Evolutionary conservation across 1,140 invertebrate species (phyloP).

Genomic region (Brachionus plicatilis): DNA sequence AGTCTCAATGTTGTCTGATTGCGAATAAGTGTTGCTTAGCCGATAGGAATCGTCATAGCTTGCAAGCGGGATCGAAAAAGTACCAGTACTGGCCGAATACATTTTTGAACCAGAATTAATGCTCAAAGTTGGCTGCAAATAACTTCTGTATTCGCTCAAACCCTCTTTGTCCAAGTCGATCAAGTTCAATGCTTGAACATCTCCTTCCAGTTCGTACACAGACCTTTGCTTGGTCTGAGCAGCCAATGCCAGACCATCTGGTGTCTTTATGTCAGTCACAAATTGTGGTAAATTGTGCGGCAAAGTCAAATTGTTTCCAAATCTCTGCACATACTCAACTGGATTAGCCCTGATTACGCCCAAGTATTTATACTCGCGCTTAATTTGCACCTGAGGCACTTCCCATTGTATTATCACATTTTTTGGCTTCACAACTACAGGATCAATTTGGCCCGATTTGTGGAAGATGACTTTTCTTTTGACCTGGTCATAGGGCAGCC

Average conservation of each 20-base stretch:
- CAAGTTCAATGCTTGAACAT: constrained; percentile 21
- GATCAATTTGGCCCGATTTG: not conserved
- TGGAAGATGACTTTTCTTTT: constrained; percentile 38
- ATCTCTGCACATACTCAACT: constrained; percentile 26
- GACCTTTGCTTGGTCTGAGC: not conserved
- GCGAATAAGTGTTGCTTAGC: not conserved
- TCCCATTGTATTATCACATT: constrained; percentile 41
- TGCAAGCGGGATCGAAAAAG: not conserved
- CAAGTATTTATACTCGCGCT: constrained; percentile 34
- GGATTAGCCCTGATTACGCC: constrained; percentile 38
- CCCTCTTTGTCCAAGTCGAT: constrained; percentile 37
- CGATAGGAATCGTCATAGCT: not conserved
- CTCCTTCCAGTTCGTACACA: constrained; percentile 16
- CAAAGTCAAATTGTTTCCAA: not conserved
- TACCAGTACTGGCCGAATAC: not conserved
- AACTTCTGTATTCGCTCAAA: constrained; percentile 15
- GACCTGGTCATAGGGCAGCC: constrained; percentile 11
- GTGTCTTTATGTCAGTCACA: constrained; percentile 29
- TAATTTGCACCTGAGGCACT: constrained; percentile 34
- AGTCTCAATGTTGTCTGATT: not conserved
- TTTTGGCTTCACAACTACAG: not conserved
- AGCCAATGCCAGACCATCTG: constrained; percentile 9
- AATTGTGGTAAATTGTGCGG: constrained; percentile 5
- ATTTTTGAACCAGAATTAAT: not conserved
- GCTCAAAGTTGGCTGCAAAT: not conserved